These are phyloP conservation scores for Drosophila subobscura DNA, from an alignment of 1,140 invertebrate genomes.

Conservation along the genomic window DNA sequence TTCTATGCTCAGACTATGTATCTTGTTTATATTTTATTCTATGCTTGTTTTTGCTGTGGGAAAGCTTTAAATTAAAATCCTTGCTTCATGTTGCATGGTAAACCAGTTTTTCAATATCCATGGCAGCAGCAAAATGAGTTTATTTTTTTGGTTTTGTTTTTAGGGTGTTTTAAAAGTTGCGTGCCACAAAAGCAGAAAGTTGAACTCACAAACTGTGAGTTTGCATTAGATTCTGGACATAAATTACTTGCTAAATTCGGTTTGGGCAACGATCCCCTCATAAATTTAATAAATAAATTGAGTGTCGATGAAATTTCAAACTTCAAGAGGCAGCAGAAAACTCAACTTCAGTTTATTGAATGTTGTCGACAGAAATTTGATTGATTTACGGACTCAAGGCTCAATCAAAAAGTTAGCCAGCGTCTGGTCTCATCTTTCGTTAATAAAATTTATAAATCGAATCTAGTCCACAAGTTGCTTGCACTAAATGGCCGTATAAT, in stretches of 20 bases:
- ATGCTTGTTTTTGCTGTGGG: constrained; percentile 16
- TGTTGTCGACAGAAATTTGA: constrained; percentile 5
- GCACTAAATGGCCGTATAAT: constrained; percentile 63
- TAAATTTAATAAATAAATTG: constrained; percentile 5
- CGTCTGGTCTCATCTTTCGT: background rate
- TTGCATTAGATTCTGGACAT: too few relatives aligned
- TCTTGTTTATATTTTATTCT: constrained; percentile 8
- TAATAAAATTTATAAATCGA: constrained; percentile 20
- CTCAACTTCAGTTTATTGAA: background rate
- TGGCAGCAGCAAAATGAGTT: background rate
- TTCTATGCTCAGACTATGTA: constrained; percentile 15
- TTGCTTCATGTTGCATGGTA: background rate
- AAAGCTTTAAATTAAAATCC: constrained; percentile 28
- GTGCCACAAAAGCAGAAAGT: background rate
- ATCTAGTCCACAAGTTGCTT: constrained; percentile 28
- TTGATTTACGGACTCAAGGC: constrained; percentile 26
- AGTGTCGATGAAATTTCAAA: constrained; percentile 6
- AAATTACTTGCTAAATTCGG: too few relatives aligned
- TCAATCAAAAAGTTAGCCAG: constrained; percentile 10
- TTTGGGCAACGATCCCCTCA: background rate
- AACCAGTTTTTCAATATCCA: constrained; percentile 45
- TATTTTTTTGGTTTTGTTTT: constrained; percentile 13
- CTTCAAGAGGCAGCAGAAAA: too few relatives aligned
- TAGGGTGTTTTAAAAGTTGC: background rate
- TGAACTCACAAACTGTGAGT: too few relatives aligned